A percentile compares a stretch with the other conserved stretches of the same genome.
phyloP scores from a whole-genome alignment of 2,888 invertebrate genomes.

The Orthonychiurus folsomi region DNA sequence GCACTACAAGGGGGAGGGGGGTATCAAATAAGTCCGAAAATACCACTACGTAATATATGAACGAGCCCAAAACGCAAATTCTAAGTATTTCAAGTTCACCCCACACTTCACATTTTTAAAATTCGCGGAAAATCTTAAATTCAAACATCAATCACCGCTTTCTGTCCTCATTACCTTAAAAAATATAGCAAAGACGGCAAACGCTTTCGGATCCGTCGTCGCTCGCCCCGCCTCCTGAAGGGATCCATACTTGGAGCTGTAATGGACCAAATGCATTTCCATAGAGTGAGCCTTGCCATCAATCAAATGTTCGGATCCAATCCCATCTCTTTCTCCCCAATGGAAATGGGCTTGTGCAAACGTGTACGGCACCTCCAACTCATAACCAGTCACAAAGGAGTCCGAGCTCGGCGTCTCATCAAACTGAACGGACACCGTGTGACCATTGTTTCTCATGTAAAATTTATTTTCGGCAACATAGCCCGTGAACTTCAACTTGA shows the following conservation, averaged over 20 bases:
- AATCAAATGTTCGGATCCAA: conserved; percentile 6
- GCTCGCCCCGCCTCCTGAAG: neutral
- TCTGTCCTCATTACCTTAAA: conserved; percentile 6
- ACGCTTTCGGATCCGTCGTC: neutral
- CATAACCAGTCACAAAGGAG: neutral
- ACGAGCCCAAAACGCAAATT: no score
- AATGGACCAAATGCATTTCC: conserved; percentile 6
- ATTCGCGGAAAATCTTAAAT: neutral
- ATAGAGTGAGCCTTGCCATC: neutral
- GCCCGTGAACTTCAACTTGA: neutral
- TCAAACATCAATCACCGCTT: no score
- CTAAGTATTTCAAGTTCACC: no score
- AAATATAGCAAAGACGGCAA: conserved; percentile 3
- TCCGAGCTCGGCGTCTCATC: neutral
- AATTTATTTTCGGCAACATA: neutral
- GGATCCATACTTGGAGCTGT: neutral
- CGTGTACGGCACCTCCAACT: neutral
- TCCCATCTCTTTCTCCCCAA: conserved; percentile 5
- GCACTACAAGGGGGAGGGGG: no score
- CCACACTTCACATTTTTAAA: neutral
- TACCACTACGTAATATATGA: no score
- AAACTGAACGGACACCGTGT: neutral
- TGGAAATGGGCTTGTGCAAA: conserved; percentile 8
- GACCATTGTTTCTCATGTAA: neutral
- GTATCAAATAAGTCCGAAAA: no score